These are phyloP conservation scores for Drosophila nigricruria DNA, from an alignment of 2,888 invertebrate species.

Conservation along the genomic window DNA sequence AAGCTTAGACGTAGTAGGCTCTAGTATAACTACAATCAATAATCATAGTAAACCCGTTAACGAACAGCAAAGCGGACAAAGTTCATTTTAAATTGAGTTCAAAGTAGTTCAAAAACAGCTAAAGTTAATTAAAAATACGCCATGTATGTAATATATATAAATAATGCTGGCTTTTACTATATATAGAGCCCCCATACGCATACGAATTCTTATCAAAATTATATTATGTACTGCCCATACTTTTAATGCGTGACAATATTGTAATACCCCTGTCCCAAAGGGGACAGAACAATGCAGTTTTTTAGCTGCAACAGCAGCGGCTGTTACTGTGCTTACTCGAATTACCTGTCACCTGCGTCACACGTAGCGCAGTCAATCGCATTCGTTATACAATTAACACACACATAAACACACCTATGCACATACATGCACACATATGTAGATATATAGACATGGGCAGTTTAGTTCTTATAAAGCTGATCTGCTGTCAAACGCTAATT, in stretches of 20 bases:
- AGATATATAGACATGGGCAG: slow-evolving; percentile 36
- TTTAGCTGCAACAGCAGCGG: slow-evolving; percentile 26
- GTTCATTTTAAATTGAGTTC: not conserved
- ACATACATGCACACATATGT: slow-evolving; percentile 26
- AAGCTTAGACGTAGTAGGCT: not conserved
- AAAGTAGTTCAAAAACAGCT: not conserved
- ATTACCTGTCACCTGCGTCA: slow-evolving; percentile 60
- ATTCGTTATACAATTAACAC: slow-evolving; percentile 46
- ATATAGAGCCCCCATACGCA: not conserved
- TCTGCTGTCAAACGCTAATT: slow-evolving; percentile 78
- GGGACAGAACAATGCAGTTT: slow-evolving; percentile 38
- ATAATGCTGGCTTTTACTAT: not conserved
- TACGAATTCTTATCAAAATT: slow-evolving; percentile 14
- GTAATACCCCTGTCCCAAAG: slow-evolving; percentile 6
- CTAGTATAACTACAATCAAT: not conserved
- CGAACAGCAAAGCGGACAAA: not conserved
- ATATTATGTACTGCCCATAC: not conserved
- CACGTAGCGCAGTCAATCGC: slow-evolving; percentile 37
- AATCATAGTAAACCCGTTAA: not conserved
- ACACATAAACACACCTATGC: slow-evolving; percentile 30
- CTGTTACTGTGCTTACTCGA: slow-evolving; percentile 46
- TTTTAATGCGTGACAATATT: slow-evolving; percentile 33
- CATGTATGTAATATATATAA: not conserved
- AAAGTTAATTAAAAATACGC: not conserved
- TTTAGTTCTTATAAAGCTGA: slow-evolving; percentile 72